Evolutionary conservation across 2,888 invertebrate species (phyloP).

Genomic region (Papilio demoleus): DNA sequence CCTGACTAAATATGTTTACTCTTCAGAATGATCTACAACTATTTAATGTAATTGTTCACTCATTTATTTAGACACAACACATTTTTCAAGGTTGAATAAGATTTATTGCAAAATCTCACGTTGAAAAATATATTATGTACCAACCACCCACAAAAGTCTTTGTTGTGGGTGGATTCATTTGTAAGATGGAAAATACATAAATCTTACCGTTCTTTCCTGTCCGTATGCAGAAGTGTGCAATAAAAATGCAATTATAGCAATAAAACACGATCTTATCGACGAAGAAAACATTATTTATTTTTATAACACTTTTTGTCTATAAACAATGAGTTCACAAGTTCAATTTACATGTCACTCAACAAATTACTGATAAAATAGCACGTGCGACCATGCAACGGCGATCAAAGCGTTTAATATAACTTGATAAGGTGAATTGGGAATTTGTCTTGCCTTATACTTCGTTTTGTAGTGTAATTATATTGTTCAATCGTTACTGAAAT

Average conservation of each 20-base stretch:
- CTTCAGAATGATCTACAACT: too few species aligned
- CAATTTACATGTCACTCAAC: constrained; percentile 48
- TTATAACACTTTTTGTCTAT: constrained; percentile 50
- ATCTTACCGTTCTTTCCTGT: constrained; percentile 70
- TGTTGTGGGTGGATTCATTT: constrained; percentile 8
- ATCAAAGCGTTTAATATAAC: constrained; percentile 8
- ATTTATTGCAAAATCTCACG: neutral
- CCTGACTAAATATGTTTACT: too few species aligned
- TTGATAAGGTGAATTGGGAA: constrained; percentile 21
- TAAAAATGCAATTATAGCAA: constrained; percentile 57
- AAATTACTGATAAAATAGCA: constrained; percentile 61
- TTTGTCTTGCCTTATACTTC: constrained; percentile 24
- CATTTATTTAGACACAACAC: neutral
- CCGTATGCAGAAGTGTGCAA: constrained; percentile 57
- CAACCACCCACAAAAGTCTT: neutral
- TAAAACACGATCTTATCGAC: constrained; percentile 61
- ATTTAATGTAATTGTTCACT: neutral
- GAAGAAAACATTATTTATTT: constrained; percentile 58
- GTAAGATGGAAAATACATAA: constrained; percentile 28
- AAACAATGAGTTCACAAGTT: constrained; percentile 56
- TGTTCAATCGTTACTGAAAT: constrained; percentile 22
- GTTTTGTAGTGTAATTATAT: constrained; percentile 5
- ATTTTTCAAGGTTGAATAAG: neutral
- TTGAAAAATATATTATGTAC: neutral
- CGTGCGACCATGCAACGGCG: constrained; percentile 52